Base-by-base conservation (phyloP, 2,888 invertebrate species). In the Hermaeophaga mercurialis region DNA sequence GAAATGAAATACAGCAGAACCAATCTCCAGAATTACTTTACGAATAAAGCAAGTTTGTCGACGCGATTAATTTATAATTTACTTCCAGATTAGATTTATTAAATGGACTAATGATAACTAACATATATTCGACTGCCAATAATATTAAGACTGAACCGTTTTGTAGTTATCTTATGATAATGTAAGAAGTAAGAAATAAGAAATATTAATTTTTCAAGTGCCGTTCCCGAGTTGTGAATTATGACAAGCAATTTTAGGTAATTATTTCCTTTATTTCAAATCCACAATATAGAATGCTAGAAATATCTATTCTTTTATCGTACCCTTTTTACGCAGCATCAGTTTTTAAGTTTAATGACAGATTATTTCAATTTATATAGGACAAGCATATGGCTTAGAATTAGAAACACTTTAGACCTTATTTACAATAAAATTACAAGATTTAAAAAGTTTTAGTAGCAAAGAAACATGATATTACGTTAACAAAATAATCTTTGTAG, bases 151-250 rank as follows among this genome's bases (percentile, higher is more conserved):
- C 6, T 8, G 6, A 39, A 39, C 18, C 9, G 19, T 8, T 39
- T 39, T 22, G 15, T 19, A 22, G 39, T 39, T 39, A 39, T 39
- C 39, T 39, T 18, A 12, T 19, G 39, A 39, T 39, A 39, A 39
- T 39, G 39, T 39, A 19, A 39, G 18, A 39, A 39, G 39, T 39
- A 19, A 18, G 31, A 31, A 31, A 39, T 39, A n/a, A n/a, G n/a
- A n/a, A n/a, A n/a, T 14, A 19, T 11, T n/a, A 19, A 22, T 19
- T 11, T n/a, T 39, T 22, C 4, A 38, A 38, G 38, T 38, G 38
- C 34, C 34, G 34, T 34, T 38, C 18, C 15, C 8, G 39, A 31
- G 3, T 31, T 39, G 39, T 39, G 22, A 19, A 39, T 19, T 39
- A 39, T 39, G 39, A 11, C 38, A 12, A 39, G 39, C 38, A 14